Percentiles rank a stretch among this genome's conserved stretches.
Evolutionary conservation across 2,888 invertebrate species (phyloP).

Genomic region (Drosophila falleni): DNA sequence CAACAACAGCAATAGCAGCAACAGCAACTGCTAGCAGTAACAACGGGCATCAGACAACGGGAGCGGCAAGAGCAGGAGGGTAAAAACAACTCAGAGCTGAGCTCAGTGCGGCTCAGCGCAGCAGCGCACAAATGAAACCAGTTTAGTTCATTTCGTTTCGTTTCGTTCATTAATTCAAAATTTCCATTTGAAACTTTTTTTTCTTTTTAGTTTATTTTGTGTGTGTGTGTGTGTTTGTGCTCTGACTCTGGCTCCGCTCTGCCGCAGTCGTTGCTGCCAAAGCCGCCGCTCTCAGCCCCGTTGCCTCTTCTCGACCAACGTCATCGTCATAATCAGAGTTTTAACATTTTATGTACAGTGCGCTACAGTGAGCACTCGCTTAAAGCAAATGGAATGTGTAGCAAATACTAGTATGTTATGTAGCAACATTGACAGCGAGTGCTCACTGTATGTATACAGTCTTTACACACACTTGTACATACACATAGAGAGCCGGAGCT

Average conservation of each 20-base stretch:
- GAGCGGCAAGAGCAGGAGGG: slow-evolving; percentile 36
- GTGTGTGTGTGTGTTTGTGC: slow-evolving; percentile 22
- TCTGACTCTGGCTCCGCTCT: slow-evolving; percentile 60
- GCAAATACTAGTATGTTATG: slow-evolving; percentile 15
- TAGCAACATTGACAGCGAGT: slow-evolving; percentile 9
- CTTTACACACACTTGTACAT: slow-evolving; percentile 48
- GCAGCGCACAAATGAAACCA: slow-evolving; percentile 81
- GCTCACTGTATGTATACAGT: slow-evolving; percentile 61
- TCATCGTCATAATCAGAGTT: slow-evolving; percentile 79
- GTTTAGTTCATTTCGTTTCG: slow-evolving; percentile 83
- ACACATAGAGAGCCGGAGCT: slow-evolving; percentile 59
- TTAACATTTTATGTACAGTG: slow-evolving; percentile 78
- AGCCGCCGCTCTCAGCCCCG: slow-evolving; percentile 49
- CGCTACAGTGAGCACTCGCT: slow-evolving; percentile 51
- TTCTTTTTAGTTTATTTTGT: slow-evolving; percentile 17
- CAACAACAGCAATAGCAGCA: slow-evolving; percentile 56
- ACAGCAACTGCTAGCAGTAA: slow-evolving; percentile 32
- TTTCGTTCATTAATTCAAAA: slow-evolving; percentile 84
- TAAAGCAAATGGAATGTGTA: not conserved
- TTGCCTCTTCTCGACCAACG: slow-evolving; percentile 50
- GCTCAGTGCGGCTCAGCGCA: slow-evolving; percentile 68
- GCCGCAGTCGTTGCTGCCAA: slow-evolving; percentile 66
- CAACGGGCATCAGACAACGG: slow-evolving; percentile 15
- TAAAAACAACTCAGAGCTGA: slow-evolving; percentile 75
- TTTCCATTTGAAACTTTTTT: slow-evolving; percentile 84